These are phyloP conservation scores for Acholoe squamosa DNA, from an alignment of 2,888 invertebrate genomes.

Conservation along the genomic window DNA sequence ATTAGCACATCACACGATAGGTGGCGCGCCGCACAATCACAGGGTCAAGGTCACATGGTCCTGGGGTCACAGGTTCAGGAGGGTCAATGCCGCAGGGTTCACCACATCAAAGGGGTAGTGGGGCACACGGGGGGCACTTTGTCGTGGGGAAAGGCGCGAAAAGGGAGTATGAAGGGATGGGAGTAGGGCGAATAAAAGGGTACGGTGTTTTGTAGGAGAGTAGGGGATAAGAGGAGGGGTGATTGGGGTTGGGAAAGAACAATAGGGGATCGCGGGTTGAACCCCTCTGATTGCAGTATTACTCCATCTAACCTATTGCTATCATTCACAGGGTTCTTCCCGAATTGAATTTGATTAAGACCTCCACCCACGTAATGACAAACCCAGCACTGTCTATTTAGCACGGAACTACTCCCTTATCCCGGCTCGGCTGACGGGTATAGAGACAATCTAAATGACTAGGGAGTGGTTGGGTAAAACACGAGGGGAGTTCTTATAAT, in stretches of 20 bases:
- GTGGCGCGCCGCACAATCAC: constrained; percentile 38
- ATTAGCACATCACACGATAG: constrained; percentile 41
- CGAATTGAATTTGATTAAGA: too few relatives aligned
- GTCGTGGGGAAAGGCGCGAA: neutral
- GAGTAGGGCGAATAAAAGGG: neutral
- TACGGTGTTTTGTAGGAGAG: neutral
- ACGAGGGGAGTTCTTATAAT: too few relatives aligned
- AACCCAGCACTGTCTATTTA: too few relatives aligned
- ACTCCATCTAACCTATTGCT: too few relatives aligned
- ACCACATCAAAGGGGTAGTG: constrained; percentile 13
- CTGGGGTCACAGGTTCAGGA: neutral
- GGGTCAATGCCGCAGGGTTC: constrained; percentile 7
- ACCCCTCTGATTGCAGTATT: neutral
- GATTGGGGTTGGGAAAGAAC: neutral
- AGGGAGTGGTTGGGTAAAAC: too few relatives aligned
- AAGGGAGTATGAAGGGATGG: neutral
- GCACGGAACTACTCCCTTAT: too few relatives aligned
- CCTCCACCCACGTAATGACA: too few relatives aligned
- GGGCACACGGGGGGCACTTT: neutral
- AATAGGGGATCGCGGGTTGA: neutral
- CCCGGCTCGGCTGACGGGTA: too few relatives aligned
- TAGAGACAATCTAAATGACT: too few relatives aligned
- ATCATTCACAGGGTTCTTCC: too few relatives aligned
- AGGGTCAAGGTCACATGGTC: constrained; percentile 1
- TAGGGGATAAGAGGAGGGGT: neutral